Conservation (phyloP, 2,113 vertebrate species). For the Perccottus glenii region DNA sequence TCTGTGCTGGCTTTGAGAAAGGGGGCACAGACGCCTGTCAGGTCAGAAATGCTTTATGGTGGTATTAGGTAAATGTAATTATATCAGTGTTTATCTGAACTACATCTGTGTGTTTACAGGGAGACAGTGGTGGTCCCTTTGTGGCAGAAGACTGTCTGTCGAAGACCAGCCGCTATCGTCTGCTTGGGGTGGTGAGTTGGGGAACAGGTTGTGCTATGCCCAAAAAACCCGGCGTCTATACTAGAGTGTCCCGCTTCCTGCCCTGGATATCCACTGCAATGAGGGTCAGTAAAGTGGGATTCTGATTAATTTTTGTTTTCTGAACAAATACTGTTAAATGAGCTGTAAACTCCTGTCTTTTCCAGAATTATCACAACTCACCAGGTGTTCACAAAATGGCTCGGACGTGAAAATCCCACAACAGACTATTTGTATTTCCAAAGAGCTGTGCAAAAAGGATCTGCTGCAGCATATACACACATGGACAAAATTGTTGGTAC, state of each 20-base stretch:
- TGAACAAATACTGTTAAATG: too few relatives aligned
- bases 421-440: background rate
- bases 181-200: conserved; percentile 92
- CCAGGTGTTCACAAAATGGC: conserved; percentile 81
- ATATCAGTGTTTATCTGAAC: background rate
- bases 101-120: conserved; percentile 68
- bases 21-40: conserved; percentile 90
- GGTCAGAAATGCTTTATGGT: conserved; percentile 69
- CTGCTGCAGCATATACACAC: background rate
- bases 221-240: conserved; percentile 91
- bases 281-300: conserved; percentile 78
- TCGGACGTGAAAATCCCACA: conserved; percentile 61
- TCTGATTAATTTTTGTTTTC: background rate
- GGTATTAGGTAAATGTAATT: background rate
- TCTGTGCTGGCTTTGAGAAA: conserved; percentile 89
- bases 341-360: conserved; percentile 17
- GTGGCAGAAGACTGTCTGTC: conserved; percentile 87
- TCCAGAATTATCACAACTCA: conserved; percentile 77
- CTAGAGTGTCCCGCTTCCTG: conserved; percentile 86
- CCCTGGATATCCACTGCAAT: conserved; percentile 90
- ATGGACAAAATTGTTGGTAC: too few relatives aligned
- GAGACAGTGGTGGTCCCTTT: conserved; percentile 91
- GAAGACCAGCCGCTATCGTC: conserved; percentile 83
- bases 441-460: background rate
- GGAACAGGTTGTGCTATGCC: conserved; percentile 90